phyloP scores from a whole-genome alignment of 1,140 invertebrate genomes.

The Drosophila insularis region DNA sequence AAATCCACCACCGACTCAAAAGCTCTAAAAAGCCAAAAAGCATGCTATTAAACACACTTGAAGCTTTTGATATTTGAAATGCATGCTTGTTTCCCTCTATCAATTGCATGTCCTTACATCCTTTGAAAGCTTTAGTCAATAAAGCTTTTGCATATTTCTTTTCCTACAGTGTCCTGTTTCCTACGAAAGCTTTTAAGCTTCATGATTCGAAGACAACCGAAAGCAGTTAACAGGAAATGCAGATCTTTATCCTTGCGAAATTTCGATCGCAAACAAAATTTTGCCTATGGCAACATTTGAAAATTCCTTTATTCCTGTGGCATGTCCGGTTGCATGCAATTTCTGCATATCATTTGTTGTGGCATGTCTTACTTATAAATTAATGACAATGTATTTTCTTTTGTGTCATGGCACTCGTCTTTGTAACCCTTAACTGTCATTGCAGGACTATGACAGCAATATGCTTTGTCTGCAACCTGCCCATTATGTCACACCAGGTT shows the following conservation, averaged over 20 bases:
- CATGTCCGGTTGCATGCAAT: not conserved
- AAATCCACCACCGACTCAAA: not conserved
- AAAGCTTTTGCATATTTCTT: not conserved
- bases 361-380: not conserved
- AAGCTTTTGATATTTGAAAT: not conserved
- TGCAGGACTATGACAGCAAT: slow-evolving; percentile 95
- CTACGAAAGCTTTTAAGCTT: no score
- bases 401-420: not conserved
- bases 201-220: not conserved
- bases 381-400: not conserved
- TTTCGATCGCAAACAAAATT: not conserved
- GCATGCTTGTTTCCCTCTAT: not conserved
- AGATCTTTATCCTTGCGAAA: not conserved
- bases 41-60: not conserved
- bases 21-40: not conserved
- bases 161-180: no score
- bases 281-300: no score
- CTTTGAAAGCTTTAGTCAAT: not conserved
- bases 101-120: not conserved
- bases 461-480: slow-evolving; percentile 97
- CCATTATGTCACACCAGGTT: slow-evolving; percentile 96
- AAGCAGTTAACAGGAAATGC: no score
- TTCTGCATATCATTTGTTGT: not conserved
- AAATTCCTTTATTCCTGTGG: no score
- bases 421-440: slow-evolving; percentile 47